Evolutionary conservation across 1,140 invertebrate species (phyloP).

Genomic region (Trichoplusia ni): DNA sequence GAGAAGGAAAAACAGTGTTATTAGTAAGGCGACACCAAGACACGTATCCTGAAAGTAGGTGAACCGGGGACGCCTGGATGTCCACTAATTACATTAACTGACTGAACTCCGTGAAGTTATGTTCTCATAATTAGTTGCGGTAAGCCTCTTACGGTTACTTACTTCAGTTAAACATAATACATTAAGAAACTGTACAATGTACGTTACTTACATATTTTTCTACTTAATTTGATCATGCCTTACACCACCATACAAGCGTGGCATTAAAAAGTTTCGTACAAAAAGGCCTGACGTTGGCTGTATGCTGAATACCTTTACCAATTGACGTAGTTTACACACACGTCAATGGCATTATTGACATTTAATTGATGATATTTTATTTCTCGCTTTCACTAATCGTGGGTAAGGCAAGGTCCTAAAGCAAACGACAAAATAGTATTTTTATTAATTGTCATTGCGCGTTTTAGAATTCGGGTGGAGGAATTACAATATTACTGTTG

Average conservation of each 20-base stretch:
- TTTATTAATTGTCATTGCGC: too few relatives aligned
- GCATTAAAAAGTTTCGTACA: not conserved
- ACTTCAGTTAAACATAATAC: too few relatives aligned
- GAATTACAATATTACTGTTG: too few relatives aligned
- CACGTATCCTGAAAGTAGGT: not conserved
- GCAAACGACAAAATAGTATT: not conserved
- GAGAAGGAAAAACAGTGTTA: too few relatives aligned
- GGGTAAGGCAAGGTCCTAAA: not conserved
- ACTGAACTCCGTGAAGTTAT: not conserved
- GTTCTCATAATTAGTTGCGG: not conserved
- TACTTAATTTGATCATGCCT: too few relatives aligned
- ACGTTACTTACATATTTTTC: too few relatives aligned
- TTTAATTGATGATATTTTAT: slow-evolving; percentile 23
- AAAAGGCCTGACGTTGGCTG: not conserved
- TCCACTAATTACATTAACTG: slow-evolving; percentile 1
- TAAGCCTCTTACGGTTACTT: not conserved
- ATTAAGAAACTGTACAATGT: too few relatives aligned
- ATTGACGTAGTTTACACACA: not conserved
- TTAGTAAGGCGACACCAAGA: too few relatives aligned
- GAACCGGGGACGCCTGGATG: not conserved
- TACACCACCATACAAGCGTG: too few relatives aligned
- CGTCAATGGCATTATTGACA: slow-evolving; percentile 13
- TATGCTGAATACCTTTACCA: not conserved
- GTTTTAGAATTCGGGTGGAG: too few relatives aligned
- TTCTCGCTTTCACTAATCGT: slow-evolving; percentile 8